Conservation (phyloP, 2,888 invertebrate species). For the Resseliella maxima region DNA sequence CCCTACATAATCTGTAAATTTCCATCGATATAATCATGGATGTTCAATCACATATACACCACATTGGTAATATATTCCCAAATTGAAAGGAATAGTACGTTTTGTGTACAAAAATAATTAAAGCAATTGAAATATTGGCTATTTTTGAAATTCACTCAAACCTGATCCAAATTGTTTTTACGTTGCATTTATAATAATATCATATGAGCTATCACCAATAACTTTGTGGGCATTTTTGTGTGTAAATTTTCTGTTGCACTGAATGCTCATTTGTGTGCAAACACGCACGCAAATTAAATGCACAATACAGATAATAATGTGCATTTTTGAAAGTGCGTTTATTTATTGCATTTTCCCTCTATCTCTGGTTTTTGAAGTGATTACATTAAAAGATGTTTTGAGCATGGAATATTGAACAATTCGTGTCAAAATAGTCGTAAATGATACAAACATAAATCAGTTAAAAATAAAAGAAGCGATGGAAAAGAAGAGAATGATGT, state of each 20-base stretch:
- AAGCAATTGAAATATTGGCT: neutral
- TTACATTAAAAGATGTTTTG: no score
- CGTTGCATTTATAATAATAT: neutral
- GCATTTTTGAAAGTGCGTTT: neutral
- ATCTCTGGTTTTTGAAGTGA: no score
- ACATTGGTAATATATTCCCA: no score
- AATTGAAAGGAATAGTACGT: neutral
- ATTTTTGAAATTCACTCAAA: constrained; percentile 20
- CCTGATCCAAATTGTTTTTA: neutral
- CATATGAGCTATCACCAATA: constrained; percentile 22
- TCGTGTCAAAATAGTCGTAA: neutral
- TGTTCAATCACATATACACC: no score
- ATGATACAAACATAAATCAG: neutral
- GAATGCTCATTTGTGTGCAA: constrained; percentile 51
- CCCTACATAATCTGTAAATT: no score
- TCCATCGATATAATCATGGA: no score
- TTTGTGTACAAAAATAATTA: constrained; percentile 14
- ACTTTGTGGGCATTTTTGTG: neutral
- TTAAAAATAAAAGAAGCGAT: no score
- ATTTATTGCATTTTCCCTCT: neutral
- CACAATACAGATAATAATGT: neutral
- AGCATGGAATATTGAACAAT: neutral
- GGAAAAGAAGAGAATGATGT: no score
- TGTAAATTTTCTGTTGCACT: neutral
- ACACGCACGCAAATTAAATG: constrained; percentile 24